A percentile compares a stretch with the other conserved stretches of the same genome.
phyloP scores from a whole-genome alignment of 92 coral and sea anemone species.

The Palythoa grandiflora region DNA sequence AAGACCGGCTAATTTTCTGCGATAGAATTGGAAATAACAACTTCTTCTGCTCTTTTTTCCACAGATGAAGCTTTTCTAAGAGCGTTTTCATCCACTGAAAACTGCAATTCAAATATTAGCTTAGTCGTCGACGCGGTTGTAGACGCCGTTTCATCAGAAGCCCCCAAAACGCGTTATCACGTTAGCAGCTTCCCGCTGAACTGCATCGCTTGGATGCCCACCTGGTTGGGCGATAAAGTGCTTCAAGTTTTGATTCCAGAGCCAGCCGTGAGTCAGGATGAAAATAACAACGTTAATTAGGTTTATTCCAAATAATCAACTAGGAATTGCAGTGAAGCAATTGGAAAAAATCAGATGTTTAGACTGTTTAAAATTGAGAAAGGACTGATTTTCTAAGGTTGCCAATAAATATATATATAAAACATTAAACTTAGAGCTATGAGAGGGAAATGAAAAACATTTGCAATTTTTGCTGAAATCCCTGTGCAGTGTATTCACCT shows the following conservation, averaged over 20 bases:
- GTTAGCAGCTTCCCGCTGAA: conserved; percentile 52
- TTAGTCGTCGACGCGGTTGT: conserved; percentile 54
- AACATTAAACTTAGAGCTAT: too few relatives aligned
- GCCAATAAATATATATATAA: too few relatives aligned
- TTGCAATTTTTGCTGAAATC: too few relatives aligned
- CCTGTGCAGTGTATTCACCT: too few relatives aligned
- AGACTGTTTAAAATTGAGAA: too few relatives aligned
- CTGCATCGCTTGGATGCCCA: conserved; percentile 56
- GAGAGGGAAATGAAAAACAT: too few relatives aligned
- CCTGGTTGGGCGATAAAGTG: conserved; percentile 50
- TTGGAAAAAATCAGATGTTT: background rate
- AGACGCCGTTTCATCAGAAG: conserved; percentile 50
- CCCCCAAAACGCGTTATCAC: conserved; percentile 54
- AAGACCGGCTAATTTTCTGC: too few relatives aligned
- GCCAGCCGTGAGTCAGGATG: background rate
- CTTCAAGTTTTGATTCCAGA: conserved; percentile 22
- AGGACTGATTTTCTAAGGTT: too few relatives aligned
- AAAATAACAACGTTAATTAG: conserved; percentile 4
- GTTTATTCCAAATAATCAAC: background rate
- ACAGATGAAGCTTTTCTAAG: conserved; percentile 31
- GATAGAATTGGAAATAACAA: background rate
- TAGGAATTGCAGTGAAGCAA: background rate
- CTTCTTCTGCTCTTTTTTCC: background rate
- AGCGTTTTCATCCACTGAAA: conserved; percentile 16
- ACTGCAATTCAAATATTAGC: conserved; percentile 28